Base-by-base conservation (phyloP, 2,888 invertebrate genomes). In the Ophion slaviceki region DNA sequence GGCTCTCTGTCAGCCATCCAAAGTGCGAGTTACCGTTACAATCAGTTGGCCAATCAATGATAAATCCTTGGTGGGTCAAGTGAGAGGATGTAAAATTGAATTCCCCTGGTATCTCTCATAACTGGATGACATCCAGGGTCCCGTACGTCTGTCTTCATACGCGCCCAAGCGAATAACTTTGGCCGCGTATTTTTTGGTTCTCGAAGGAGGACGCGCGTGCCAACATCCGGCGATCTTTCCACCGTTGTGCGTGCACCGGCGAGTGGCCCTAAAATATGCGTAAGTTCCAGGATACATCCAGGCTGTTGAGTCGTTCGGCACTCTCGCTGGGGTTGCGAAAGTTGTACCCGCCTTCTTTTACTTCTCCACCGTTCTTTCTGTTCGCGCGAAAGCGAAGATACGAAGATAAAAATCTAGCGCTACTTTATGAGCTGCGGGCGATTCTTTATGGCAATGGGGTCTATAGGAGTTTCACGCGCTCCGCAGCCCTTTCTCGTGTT, bases 381-480 rank as follows among this genome's bases (percentile, higher is more conserved):
- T 64, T 47, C 53, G 53, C 53, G 76, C 74, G 85, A 82, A 72
- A 82, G 86, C 83, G 84, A 80, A 78, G 76, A 74, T 77, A 66
- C 84, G 74, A 80, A 89, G 93, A 93, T 93, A 93, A 93, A 87
- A 90, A 93, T 93, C 93, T 93, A 93, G 90, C 92, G 92, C 92
- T 92, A 91, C 92, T 93, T 93, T 93, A 93, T 92, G 92, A 93
- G 92, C 93, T 92, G 93, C 93, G 93, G 92, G 92, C 91, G 91
- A 93, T 92, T 93, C 92, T 93, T 93, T 93, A 93, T 92, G 91
- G 91, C 90, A 88, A 89, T 90, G 87, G 86, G 88, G 88, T 59
- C 53, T 74, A 80, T 80, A 80, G 79, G 67, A 85, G 70, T 71
- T 85, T 86, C 82, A 40, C 76, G 75, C 81, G 72, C 79, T 66